A percentile compares a stretch with the other conserved stretches of the same genome.
phyloP scores from a whole-genome alignment of 2,797 vertebrate species.

The Amazona ochrocephala region DNA sequence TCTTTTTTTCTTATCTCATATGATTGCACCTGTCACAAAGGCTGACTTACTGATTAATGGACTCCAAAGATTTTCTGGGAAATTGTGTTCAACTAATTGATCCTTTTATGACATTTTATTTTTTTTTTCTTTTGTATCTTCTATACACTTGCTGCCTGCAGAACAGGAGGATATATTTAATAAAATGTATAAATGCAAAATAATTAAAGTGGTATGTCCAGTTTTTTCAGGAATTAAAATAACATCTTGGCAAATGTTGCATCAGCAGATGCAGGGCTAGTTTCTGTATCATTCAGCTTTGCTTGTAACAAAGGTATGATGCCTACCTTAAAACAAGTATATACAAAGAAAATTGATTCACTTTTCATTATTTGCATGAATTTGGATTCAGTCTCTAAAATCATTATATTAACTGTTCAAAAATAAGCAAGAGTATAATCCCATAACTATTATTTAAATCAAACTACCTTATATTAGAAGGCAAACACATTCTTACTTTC shows the following conservation, averaged over 20 bases:
- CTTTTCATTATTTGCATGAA: background rate
- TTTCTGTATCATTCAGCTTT: background rate
- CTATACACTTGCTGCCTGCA: background rate
- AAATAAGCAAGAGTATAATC: background rate
- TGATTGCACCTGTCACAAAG: slow-evolving; percentile 46
- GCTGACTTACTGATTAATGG: slow-evolving; percentile 63
- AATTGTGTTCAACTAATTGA: slow-evolving; percentile 28
- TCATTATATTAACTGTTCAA: background rate
- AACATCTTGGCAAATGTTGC: background rate
- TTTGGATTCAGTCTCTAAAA: background rate
- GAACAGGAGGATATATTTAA: background rate
- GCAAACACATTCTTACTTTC: background rate
- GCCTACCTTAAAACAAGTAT: background rate
- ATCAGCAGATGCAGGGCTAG: background rate
- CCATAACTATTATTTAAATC: background rate
- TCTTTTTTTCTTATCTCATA: background rate
- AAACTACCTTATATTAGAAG: background rate
- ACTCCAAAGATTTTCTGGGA: background rate
- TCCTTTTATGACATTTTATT: slow-evolving; percentile 40
- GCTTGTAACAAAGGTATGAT: background rate
- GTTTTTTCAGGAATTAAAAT: background rate
- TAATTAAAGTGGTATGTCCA: background rate
- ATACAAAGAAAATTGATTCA: background rate
- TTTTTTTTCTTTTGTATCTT: background rate
- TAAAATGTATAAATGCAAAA: background rate